phyloP scores from a whole-genome alignment of 2,888 invertebrate species.

The Blera fallax region DNA sequence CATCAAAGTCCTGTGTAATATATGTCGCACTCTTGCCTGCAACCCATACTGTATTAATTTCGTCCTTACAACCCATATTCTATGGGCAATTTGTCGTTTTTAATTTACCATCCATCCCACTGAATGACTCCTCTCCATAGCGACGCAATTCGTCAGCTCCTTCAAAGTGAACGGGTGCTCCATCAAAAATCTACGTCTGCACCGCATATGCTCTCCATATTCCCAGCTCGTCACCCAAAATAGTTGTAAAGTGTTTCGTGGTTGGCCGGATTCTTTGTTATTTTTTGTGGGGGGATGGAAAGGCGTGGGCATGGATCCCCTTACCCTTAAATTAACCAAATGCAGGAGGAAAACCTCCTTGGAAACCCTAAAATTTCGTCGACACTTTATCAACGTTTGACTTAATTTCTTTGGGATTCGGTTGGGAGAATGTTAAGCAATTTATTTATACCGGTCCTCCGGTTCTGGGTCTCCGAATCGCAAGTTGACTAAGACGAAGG shows the following conservation, averaged over 20 bases:
- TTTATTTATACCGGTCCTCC: slow-evolving; percentile 28
- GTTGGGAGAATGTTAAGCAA: slow-evolving; percentile 11
- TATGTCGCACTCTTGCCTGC: background rate
- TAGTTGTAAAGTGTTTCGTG: slow-evolving; percentile 46
- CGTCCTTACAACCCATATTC: background rate
- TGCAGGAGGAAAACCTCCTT: background rate
- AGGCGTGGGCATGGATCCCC: background rate
- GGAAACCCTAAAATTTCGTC: background rate
- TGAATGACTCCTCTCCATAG: background rate
- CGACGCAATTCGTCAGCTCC: background rate
- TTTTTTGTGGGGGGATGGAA: background rate
- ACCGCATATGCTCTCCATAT: background rate
- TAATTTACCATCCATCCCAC: background rate
- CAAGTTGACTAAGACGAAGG: slow-evolving; percentile 28
- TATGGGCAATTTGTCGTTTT: background rate
- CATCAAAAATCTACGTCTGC: background rate
- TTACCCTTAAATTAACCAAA: slow-evolving; percentile 37
- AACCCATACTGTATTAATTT: background rate
- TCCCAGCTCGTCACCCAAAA: background rate
- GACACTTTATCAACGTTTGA: slow-evolving; percentile 57
- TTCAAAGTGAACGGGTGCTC: background rate
- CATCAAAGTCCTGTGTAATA: too few species aligned
- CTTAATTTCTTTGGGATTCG: slow-evolving; percentile 38
- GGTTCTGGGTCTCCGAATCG: background rate
- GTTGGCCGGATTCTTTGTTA: slow-evolving; percentile 16